phyloP scores from a whole-genome alignment of 2,797 vertebrate genomes.

The Tangara arthus region DNA sequence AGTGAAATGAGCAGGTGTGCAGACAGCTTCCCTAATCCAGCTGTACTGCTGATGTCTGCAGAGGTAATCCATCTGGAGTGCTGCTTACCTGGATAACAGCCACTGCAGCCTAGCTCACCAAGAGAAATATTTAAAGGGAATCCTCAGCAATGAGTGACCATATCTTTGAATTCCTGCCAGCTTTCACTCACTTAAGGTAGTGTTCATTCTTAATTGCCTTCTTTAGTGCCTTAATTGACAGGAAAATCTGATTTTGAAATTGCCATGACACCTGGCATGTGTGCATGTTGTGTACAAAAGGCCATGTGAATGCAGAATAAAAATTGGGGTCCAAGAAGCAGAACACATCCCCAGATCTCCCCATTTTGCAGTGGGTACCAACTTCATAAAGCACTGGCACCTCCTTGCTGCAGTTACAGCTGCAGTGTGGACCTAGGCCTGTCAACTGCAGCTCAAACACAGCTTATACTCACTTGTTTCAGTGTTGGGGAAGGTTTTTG shows the following conservation, averaged over 20 bases:
- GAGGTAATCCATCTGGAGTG: neutral
- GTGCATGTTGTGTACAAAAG: neutral
- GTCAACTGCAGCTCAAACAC: neutral
- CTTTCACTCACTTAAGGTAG: neutral
- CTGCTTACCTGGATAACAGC: neutral
- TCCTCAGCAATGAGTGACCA: neutral
- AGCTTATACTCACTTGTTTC: neutral
- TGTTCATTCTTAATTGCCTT: neutral
- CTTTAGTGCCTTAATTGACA: neutral
- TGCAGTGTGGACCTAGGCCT: neutral
- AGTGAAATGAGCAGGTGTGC: conserved; percentile 11
- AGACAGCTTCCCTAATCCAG: neutral
- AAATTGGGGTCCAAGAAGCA: neutral
- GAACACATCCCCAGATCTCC: neutral
- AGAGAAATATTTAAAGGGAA: neutral
- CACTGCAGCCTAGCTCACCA: neutral
- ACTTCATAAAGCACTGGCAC: neutral
- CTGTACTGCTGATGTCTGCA: neutral
- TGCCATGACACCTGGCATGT: neutral
- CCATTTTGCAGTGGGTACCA: neutral
- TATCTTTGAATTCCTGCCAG: neutral
- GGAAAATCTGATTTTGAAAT: neutral
- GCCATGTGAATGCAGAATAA: neutral
- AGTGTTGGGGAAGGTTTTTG: neutral
- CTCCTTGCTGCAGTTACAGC: neutral